Base-by-base conservation (phyloP, 2,797 vertebrate species). In the Helarctos malayanus region DNA sequence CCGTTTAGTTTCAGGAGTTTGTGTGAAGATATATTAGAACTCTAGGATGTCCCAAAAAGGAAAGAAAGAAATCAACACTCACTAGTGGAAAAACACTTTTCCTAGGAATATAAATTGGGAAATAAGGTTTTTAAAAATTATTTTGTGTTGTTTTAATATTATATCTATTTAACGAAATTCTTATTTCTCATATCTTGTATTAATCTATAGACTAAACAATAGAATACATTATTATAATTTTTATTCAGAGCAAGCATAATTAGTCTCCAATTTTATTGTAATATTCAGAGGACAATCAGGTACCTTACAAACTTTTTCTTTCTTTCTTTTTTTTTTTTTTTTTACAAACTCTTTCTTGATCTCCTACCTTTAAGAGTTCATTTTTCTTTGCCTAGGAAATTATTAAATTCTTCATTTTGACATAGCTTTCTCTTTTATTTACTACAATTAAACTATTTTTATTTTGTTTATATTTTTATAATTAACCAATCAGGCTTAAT, bases 401-500 rank as follows among this genome's bases (percentile, higher is more conserved):
- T 29, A 82, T 61, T 90, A 35, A 21, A 78, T 69, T 89, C 56
- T 96, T 14, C 45, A 52, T 90, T 71, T 83, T 91, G 81, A 41
- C 29, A 57, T 57, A 45, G 6, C 1, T 89, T 91, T 71, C 56
- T 61, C 16, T 61, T 81, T 88, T 79, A 79, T 71, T 54, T 69
- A 71, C 78, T 85, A 57, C 25, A 38, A 71, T 52, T 81, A 52
- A 57, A 25, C 25, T 54, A 45, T 87, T 88, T 95, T 84, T 56
- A 56, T 81, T 61, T 89, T 93, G 23, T 38, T 93, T 75, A 10
- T 49, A 23, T 90, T 73, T 89, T 88, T 81, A 71, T 84, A 86
- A 57, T 89, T 35, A 63, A 93, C 23, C 65, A 89, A 65, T 90
- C 25, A 82, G 49, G 41, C 54, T 96, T 84, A 85, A 82, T 93